Evolutionary conservation across 2,797 vertebrate genomes (phyloP).

Genomic region (Dermochelys coriacea): DNA sequence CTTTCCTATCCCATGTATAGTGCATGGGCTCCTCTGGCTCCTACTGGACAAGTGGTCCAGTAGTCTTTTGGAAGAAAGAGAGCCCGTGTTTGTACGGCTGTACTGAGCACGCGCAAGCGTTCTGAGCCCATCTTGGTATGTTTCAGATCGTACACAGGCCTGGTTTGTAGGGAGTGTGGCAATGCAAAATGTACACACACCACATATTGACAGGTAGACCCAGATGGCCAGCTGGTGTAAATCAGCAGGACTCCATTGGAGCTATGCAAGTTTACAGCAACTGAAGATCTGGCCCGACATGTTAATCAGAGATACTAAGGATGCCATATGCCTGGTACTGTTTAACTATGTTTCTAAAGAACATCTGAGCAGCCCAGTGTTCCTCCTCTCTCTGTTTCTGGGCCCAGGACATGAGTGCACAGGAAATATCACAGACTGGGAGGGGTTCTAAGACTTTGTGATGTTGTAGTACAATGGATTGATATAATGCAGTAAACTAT

Average conservation of each 20-base stretch:
- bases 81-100: not conserved
- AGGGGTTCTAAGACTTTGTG: not conserved
- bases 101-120: not conserved
- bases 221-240: not conserved
- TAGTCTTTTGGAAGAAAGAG: not conserved
- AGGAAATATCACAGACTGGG: not conserved
- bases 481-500: conserved; percentile 50
- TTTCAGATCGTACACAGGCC: not conserved
- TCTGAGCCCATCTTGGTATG: not conserved
- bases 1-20: not conserved
- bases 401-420: not conserved
- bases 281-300: not conserved
- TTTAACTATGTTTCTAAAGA: not conserved
- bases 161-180: not conserved
- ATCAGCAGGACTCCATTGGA: not conserved
- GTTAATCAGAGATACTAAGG: not conserved
- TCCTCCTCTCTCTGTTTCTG: not conserved
- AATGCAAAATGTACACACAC: not conserved
- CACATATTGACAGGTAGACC: not conserved
- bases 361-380: rapidly evolving
- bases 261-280: not conserved
- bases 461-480: not conserved
- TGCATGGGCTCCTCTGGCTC: not conserved
- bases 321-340: rapidly evolving
- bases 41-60: not conserved